These are phyloP conservation scores for Todus mexicanus DNA, from an alignment of 2,797 vertebrate genomes.

Conservation along the genomic window DNA sequence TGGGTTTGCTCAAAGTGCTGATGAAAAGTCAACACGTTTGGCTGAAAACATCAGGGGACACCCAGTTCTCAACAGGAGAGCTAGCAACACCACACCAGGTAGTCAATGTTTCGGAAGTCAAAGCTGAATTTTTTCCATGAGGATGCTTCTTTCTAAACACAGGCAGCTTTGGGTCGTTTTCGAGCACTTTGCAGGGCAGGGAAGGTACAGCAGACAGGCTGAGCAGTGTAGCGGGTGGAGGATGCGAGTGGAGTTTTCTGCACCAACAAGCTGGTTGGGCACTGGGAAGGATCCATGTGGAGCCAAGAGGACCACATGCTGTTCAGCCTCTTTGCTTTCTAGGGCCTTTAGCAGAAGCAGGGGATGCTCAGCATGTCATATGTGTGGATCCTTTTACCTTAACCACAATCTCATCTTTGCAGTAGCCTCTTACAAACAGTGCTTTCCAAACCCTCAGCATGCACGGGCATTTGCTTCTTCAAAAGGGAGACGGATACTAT, in stretches of 20 bases:
- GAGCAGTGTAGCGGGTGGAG: neutral
- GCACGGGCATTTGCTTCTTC: neutral
- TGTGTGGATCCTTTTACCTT: neutral
- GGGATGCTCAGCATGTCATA: neutral
- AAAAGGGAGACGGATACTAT: neutral
- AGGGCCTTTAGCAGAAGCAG: neutral
- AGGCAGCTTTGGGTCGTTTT: neutral
- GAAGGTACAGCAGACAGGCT: neutral
- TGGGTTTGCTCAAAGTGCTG: neutral
- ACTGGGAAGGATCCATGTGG: neutral
- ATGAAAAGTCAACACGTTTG: neutral
- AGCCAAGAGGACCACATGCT: neutral
- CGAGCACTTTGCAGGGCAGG: neutral
- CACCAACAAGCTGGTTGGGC: neutral
- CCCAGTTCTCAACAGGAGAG: neutral
- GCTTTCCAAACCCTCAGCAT: neutral
- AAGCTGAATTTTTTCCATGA: neutral
- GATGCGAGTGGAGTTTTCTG: neutral
- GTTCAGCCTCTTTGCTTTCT: neutral
- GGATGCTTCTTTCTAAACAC: neutral
- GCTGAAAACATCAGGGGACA: neutral
- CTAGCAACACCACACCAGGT: neutral
- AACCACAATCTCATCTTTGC: neutral
- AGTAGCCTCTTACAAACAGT: neutral
- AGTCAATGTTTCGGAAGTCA: neutral